Evolutionary conservation across 1,140 invertebrate genomes (phyloP), one percentile per base, ranked within the genome.

Genomic region (Bombus terrestris): DNA sequence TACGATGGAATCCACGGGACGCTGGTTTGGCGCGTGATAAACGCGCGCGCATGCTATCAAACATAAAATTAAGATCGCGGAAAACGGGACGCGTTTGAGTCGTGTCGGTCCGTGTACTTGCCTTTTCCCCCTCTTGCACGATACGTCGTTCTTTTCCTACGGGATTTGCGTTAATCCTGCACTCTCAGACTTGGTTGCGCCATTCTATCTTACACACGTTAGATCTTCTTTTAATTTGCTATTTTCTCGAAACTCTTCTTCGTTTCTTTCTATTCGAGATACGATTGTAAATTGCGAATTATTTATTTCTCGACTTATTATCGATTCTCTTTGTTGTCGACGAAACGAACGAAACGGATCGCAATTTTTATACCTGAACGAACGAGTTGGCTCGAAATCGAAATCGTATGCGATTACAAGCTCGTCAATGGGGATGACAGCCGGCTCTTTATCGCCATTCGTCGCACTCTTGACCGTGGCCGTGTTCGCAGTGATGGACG

Each of bases 381-480:
- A 53, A 47, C 47, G 6, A 18, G 5, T 25, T 25, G 10, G 25
- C 6, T 75, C 9, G 18, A 8, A 43, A 86, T 73, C 25, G 77
- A 79, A 66, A 75, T 78, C 68, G 62, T 32, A 35, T 8, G 25
- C 28, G 69, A 79, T 69, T 62, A 64, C 69, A 64, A 62, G n/a
- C 59, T 53, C 39, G 37, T 74, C 82, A 77, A 89, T 79, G 71
- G 85, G 68, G 32, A 68, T 62, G 87, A 83, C 75, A 77, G 85
- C 47, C n/a, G n/a, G 15, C 78, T 89, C 87, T 89, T 88, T 78
- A 81, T 89, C 83, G 88, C 43, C 88, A 76, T 89, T 89, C 79
- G 85, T 57, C 35, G 69, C 73, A 59, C 87, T 86, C 84, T 89
- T 89, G 83, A 83, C 85, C 87, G 79, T 85, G 75, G 81, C 75